These are phyloP conservation scores for Dysdera silvatica DNA, from an alignment of 1,140 invertebrate genomes.

Conservation along the genomic window DNA sequence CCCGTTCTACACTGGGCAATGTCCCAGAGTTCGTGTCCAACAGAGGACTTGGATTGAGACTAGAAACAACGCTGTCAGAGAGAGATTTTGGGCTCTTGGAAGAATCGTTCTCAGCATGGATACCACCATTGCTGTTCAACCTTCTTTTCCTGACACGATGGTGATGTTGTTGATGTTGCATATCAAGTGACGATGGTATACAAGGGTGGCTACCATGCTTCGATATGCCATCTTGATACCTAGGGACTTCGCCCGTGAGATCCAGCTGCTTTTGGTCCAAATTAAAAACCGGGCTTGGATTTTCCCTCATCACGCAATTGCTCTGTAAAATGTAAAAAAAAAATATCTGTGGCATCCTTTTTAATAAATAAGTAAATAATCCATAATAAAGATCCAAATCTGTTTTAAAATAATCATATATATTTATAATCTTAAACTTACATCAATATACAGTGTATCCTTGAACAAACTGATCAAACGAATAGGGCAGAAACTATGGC, in stretches of 20 bases:
- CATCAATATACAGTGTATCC: too few relatives aligned
- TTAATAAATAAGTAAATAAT: not conserved
- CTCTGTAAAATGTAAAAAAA: too few relatives aligned
- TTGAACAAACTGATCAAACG: too few relatives aligned
- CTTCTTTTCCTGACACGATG: constrained; percentile 7
- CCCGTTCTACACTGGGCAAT: constrained; percentile 1
- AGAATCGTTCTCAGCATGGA: not conserved
- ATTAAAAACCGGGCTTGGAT: not conserved
- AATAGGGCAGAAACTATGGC: too few relatives aligned
- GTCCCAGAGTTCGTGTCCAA: not conserved
- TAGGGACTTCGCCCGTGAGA: constrained; percentile 7
- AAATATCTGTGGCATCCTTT: constrained; percentile 13
- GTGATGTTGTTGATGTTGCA: not conserved
- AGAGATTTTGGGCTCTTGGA: constrained; percentile 8
- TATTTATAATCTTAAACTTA: too few relatives aligned
- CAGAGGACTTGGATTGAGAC: constrained; percentile 18
- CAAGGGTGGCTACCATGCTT: constrained; percentile 5
- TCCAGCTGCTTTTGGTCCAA: constrained; percentile 17
- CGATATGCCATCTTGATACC: constrained; percentile 4
- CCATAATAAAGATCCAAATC: too few relatives aligned
- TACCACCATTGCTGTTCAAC: constrained; percentile 4
- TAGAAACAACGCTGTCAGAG: constrained; percentile 1
- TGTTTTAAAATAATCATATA: too few relatives aligned
- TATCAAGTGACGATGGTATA: too few relatives aligned
- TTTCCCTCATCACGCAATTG: not conserved